phyloP scores from a whole-genome alignment of 92 coral and sea anemone species.

The Porites rus region DNA sequence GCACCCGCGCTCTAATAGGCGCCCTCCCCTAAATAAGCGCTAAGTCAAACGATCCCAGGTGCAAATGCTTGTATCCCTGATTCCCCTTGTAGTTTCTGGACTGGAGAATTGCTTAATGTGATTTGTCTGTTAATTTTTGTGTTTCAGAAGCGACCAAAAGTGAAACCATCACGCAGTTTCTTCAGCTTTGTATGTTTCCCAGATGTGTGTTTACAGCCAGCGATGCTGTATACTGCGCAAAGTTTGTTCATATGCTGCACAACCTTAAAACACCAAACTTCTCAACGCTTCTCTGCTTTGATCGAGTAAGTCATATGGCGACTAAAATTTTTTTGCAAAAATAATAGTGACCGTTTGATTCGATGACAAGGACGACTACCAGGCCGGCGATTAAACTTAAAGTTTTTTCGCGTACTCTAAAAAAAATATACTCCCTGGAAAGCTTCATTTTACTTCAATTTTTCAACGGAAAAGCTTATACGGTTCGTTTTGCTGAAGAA shows the following conservation, averaged over 20 bases:
- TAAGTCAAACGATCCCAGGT: no score
- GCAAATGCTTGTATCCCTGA: not conserved
- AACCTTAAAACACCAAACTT: slow-evolving; percentile 98
- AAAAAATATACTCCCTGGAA: no score
- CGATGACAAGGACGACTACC: no score
- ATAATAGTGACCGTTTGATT: no score
- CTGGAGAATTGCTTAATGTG: not conserved
- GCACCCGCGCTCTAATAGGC: no score
- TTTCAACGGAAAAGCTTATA: no score
- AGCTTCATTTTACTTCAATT: no score
- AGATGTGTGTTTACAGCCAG: slow-evolving; percentile 98
- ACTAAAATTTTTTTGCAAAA: no score
- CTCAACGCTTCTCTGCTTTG: slow-evolving; percentile 97
- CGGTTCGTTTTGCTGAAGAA: no score
- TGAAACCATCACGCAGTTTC: slow-evolving; percentile 97
- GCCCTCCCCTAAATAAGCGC: no score
- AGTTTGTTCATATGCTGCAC: slow-evolving; percentile 98
- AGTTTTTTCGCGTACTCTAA: no score
- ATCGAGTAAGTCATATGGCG: slow-evolving; percentile 70
- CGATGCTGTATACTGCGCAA: slow-evolving; percentile 98
- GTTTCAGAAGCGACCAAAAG: slow-evolving; percentile 95
- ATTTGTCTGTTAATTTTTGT: not conserved
- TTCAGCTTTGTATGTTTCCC: slow-evolving; percentile 99
- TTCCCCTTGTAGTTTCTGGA: not conserved
- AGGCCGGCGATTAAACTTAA: no score